Evolutionary conservation across 2,888 invertebrate genomes (phyloP).

Genomic region (Dynastes tityus): DNA sequence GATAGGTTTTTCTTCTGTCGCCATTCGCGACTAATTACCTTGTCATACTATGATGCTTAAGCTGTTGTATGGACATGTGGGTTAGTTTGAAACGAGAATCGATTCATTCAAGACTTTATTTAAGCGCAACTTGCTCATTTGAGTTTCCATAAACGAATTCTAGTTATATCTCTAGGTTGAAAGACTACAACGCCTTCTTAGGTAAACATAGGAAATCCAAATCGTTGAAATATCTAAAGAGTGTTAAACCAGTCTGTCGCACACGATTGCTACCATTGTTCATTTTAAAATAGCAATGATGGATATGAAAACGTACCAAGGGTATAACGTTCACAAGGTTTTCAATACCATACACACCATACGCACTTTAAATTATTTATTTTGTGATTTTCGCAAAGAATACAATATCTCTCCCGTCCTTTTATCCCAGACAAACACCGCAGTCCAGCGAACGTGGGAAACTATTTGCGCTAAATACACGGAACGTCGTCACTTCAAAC

Average conservation of each 20-base stretch:
- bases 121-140: slow-evolving; percentile 14
- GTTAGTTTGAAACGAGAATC: slow-evolving; percentile 30
- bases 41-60: slow-evolving; percentile 12
- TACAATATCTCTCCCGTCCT: background rate
- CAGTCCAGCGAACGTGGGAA: slow-evolving; percentile 27
- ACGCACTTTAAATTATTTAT: background rate
- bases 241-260: too few relatives aligned
- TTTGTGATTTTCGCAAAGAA: slow-evolving; percentile 8
- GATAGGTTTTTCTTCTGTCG: slow-evolving; percentile 15
- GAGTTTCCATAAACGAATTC: slow-evolving; percentile 19
- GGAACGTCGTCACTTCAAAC: slow-evolving; percentile 35
- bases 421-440: slow-evolving; percentile 20
- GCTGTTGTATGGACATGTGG: slow-evolving; percentile 28
- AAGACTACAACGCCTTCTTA: too few relatives aligned
- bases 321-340: background rate
- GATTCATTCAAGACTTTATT: slow-evolving; percentile 27
- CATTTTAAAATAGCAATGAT: too few relatives aligned
- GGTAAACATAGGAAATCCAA: too few relatives aligned
- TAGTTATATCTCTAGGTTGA: background rate
- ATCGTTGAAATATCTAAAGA: too few relatives aligned
- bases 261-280: too few relatives aligned
- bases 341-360: background rate
- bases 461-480: slow-evolving; percentile 23
- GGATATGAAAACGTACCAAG: too few relatives aligned
- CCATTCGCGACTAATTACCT: slow-evolving; percentile 32